These are phyloP conservation scores for Macropis europaea DNA, from an alignment of 2,888 invertebrate species.

Conservation along the genomic window DNA sequence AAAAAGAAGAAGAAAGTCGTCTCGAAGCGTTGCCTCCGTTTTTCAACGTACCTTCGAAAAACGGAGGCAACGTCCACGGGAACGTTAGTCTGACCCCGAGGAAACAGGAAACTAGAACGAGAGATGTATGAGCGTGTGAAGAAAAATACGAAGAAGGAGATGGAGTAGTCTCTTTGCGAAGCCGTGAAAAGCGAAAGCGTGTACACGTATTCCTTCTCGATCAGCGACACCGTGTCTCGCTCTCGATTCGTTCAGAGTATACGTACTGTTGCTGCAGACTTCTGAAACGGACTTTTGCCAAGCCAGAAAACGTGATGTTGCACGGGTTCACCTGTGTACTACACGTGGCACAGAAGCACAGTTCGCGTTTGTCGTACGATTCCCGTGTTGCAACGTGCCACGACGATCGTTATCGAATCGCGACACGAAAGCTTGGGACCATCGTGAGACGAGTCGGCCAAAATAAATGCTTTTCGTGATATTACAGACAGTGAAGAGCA, in stretches of 20 bases:
- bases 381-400: too few relatives aligned
- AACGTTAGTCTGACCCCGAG: background rate
- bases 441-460: too few relatives aligned
- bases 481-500: too few relatives aligned
- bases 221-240: slow-evolving; percentile 6
- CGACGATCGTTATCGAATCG: too few relatives aligned
- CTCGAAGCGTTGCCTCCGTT: background rate
- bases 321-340: too few relatives aligned
- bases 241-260: background rate
- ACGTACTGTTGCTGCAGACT: slow-evolving; percentile 4
- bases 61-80: slow-evolving; percentile 3
- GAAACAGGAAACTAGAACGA: background rate
- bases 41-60: background rate
- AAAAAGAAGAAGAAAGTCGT: background rate
- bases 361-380: too few relatives aligned
- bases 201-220: slow-evolving; percentile 33
- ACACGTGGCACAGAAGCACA: too few relatives aligned
- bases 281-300: background rate
- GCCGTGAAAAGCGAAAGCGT: slow-evolving; percentile 51
- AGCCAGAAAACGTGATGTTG: slow-evolving; percentile 2
- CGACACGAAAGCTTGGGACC: too few relatives aligned
- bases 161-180: slow-evolving; percentile 35
- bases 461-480: too few relatives aligned
- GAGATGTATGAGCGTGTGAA: slow-evolving; percentile 28
- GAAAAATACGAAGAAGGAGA: slow-evolving; percentile 20